Evolutionary conservation across 2,888 invertebrate genomes (phyloP).

Genomic region (Trachelus tabidus): DNA sequence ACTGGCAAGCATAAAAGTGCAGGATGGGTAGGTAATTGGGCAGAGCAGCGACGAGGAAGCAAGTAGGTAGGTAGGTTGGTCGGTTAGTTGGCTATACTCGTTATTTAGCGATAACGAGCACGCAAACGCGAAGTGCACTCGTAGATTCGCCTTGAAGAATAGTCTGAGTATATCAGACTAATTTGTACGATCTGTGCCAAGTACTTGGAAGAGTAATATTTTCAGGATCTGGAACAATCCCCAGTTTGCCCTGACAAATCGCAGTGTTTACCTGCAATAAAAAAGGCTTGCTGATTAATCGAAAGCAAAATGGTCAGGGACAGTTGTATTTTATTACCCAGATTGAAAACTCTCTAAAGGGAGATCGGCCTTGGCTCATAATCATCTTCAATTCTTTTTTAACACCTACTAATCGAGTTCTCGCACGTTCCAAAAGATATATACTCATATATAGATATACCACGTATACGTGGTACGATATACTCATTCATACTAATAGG

Average conservation of each 20-base stretch:
- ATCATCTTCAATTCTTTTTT: neutral
- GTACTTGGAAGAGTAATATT: neutral
- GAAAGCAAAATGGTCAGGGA: neutral
- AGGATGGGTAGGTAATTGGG: neutral
- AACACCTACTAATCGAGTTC: neutral
- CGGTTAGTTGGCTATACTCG: neutral
- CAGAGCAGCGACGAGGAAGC: neutral
- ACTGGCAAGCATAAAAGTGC: neutral
- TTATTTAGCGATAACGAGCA: neutral
- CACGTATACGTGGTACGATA: too few species aligned
- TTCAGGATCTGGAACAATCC: neutral
- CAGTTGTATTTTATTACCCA: neutral
- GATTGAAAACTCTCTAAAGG: neutral
- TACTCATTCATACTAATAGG: neutral
- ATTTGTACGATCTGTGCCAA: neutral
- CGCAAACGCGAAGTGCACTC: neutral
- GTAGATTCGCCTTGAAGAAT: neutral
- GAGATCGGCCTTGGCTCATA: neutral
- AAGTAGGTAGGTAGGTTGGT: neutral
- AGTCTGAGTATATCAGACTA: neutral
- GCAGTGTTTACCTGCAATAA: neutral
- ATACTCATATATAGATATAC: too few species aligned
- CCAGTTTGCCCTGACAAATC: neutral
- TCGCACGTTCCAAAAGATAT: neutral
- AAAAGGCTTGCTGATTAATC: neutral